Conservation (phyloP, 2,113 vertebrate species). For the Tetrax tetrax region DNA sequence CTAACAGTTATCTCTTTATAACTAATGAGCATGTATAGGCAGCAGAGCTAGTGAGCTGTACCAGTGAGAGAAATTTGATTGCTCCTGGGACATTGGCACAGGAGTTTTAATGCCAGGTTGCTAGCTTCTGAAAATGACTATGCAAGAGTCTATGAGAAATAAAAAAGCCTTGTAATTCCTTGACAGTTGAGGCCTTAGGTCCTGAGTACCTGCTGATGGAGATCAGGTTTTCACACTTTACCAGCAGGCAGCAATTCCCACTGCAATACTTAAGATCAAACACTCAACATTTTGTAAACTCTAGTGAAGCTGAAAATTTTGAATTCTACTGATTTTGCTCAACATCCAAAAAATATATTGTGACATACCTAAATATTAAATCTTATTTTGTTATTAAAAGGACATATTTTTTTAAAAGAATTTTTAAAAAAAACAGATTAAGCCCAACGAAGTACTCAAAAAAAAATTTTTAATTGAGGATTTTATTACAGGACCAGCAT, state of each 20-base stretch:
- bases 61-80: background rate
- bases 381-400: background rate
- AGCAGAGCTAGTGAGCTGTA: background rate
- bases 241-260: background rate
- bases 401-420: too few relatives aligned
- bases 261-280: background rate
- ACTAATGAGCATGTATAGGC: background rate
- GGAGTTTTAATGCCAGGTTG: background rate
- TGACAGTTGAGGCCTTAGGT: background rate
- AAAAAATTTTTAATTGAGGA: background rate
- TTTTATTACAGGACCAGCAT: background rate
- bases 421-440: background rate
- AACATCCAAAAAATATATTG: background rate
- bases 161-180: background rate
- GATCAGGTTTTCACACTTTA: background rate
- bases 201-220: background rate
- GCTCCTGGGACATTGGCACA: background rate
- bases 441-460: background rate
- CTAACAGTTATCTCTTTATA: background rate
- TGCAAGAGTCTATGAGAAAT: background rate
- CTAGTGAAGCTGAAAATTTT: background rate
- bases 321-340: background rate
- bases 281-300: background rate
- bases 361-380: background rate
- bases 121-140: background rate